phyloP scores from a whole-genome alignment of 2,888 invertebrate species.

The Leucozona laternaria region DNA sequence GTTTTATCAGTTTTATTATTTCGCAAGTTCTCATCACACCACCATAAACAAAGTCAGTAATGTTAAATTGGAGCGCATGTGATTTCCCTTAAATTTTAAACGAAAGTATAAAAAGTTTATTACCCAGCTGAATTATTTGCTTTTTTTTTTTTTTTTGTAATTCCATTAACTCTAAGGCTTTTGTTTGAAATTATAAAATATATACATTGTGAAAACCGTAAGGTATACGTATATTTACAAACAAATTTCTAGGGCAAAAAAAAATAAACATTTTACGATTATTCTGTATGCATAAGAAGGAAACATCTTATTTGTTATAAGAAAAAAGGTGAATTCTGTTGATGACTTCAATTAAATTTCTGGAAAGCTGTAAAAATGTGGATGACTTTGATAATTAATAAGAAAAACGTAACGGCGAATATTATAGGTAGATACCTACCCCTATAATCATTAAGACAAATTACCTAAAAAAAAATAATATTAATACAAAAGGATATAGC shows the following conservation, averaged over 20 bases:
- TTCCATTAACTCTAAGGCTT: background rate
- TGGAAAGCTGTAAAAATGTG: background rate
- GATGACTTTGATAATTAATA: background rate
- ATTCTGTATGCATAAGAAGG: background rate
- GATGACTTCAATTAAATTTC: slow-evolving; percentile 23
- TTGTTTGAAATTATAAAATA: background rate
- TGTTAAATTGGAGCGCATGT: slow-evolving; percentile 12
- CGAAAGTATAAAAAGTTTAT: slow-evolving; percentile 8
- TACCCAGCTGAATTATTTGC: background rate
- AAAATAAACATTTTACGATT: slow-evolving; percentile 8
- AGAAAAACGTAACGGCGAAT: background rate
- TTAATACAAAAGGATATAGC: background rate
- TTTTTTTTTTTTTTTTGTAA: background rate
- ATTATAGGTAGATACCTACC: background rate
- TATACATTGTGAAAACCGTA: background rate
- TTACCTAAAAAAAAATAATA: background rate
- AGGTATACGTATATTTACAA: background rate
- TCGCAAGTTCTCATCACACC: slow-evolving; percentile 13
- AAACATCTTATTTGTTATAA: background rate
- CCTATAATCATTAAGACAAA: background rate
- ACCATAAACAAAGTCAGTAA: background rate
- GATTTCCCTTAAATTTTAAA: slow-evolving; percentile 17
- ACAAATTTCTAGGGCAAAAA: background rate
- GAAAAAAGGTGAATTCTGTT: slow-evolving; percentile 9
- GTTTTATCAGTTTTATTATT: slow-evolving; percentile 11